Evolutionary conservation across 2,113 vertebrate species (phyloP).

Genomic region (Camelus bactrianus): DNA sequence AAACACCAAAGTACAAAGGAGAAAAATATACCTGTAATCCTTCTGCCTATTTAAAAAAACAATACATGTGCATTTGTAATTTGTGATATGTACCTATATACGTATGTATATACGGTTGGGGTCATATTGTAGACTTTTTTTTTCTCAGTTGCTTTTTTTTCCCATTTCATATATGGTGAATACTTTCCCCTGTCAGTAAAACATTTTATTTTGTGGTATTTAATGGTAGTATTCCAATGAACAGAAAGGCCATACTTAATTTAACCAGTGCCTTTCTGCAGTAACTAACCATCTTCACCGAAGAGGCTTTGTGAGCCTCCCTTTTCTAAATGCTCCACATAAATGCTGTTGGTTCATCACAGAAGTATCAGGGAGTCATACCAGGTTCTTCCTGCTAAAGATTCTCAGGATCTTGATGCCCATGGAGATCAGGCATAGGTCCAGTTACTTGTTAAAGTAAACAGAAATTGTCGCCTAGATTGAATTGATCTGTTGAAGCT

Average conservation of each 20-base stretch:
- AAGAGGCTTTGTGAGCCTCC: neutral
- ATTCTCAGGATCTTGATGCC: neutral
- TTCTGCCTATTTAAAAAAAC: neutral
- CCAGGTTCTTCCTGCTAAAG: neutral
- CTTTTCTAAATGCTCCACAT: neutral
- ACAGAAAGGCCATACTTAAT: neutral
- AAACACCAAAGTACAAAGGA: constrained; percentile 29
- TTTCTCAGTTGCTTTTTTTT: neutral
- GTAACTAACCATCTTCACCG: neutral
- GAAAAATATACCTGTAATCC: neutral
- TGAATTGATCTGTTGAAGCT: constrained; percentile 58
- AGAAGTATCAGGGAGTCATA: neutral
- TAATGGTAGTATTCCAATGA: neutral
- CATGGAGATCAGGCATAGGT: neutral
- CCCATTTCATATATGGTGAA: neutral
- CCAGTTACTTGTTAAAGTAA: constrained; percentile 51
- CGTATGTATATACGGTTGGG: neutral
- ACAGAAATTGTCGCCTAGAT: constrained; percentile 54
- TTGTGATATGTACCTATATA: neutral
- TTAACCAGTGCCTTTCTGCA: neutral
- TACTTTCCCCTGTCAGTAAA: constrained; percentile 14
- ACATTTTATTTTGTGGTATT: neutral
- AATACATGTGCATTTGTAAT: neutral
- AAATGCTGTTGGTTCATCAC: neutral
- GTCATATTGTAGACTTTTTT: neutral